These are phyloP conservation scores for Epirrita christyi DNA, from an alignment of 2,888 invertebrate genomes.

Conservation along the genomic window DNA sequence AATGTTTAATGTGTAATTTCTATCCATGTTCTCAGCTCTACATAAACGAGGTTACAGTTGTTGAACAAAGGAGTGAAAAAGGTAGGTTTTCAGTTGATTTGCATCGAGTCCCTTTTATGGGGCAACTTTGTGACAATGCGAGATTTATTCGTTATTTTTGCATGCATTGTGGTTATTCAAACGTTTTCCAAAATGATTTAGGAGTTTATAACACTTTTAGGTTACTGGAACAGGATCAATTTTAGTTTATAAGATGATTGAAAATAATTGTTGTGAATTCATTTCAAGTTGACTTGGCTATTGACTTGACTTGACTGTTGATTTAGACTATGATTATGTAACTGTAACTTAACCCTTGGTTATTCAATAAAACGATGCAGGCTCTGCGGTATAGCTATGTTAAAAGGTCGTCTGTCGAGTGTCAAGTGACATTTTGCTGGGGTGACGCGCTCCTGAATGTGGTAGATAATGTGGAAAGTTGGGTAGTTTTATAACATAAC, in stretches of 20 bases:
- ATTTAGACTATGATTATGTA: no score
- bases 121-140: conserved; percentile 42
- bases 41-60: conserved; percentile 55
- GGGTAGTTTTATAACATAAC: not conserved
- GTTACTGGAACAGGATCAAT: no score
- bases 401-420: conserved; percentile 41
- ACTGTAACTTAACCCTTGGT: not conserved
- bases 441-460: conserved; percentile 52
- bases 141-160: conserved; percentile 39
- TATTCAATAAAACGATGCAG: not conserved
- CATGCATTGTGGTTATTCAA: conserved; percentile 24
- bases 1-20: conserved; percentile 14
- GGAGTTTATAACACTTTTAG: conserved; percentile 14
- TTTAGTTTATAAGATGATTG: no score
- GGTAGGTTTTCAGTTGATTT: conserved; percentile 53
- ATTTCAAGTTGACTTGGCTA: no score
- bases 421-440: conserved; percentile 54
- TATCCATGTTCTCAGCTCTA: conserved; percentile 33
- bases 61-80: conserved; percentile 60
- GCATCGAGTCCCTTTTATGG: conserved; percentile 45
- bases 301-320: no score
- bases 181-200: conserved; percentile 19
- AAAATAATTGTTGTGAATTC: no score
- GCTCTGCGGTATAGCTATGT: conserved; percentile 19
- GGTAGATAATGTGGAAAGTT: conserved; percentile 13